A percentile compares a stretch with the other conserved stretches of the same genome.
These are phyloP conservation scores for Styela plicata DNA, from an alignment of 23 tunicate species.

Conservation along the genomic window DNA sequence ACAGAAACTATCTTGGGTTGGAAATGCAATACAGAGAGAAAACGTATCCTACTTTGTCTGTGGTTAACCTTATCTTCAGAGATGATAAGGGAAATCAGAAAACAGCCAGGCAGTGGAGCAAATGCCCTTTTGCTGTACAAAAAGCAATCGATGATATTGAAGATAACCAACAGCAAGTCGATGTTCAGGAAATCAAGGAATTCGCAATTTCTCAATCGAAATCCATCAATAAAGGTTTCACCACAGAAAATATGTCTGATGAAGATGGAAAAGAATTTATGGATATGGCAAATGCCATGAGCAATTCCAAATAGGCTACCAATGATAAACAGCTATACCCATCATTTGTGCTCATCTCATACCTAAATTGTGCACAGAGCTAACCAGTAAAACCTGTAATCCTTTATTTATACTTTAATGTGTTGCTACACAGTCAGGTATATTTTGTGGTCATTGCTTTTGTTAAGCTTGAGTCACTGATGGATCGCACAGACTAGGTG, in stretches of 20 bases:
- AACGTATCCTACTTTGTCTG: background rate
- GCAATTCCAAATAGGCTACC: too few relatives aligned
- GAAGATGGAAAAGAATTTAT: background rate
- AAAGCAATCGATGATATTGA: conserved; percentile 16
- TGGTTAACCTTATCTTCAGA: background rate
- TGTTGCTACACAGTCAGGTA: too few relatives aligned
- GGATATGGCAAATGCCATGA: background rate
- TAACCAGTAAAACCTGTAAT: too few relatives aligned
- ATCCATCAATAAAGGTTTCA: background rate
- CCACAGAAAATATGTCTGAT: background rate
- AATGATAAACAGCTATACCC: too few relatives aligned
- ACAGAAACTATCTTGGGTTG: conserved; percentile 8
- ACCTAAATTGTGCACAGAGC: too few relatives aligned
- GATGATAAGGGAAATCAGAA: background rate
- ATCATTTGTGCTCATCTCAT: too few relatives aligned
- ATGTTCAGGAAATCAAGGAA: background rate
- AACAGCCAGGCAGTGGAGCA: background rate
- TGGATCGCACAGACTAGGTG: too few relatives aligned
- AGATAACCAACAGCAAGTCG: background rate
- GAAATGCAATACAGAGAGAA: conserved; percentile 11
- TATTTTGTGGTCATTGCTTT: too few relatives aligned
- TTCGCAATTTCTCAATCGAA: background rate
- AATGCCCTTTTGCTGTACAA: conserved; percentile 14
- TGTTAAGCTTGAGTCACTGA: too few relatives aligned
- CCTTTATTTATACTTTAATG: too few relatives aligned